Evolutionary conservation across 2,888 invertebrate species (phyloP), one percentile per base, ranked within the genome.

Genomic region (Morpho achilles): DNA sequence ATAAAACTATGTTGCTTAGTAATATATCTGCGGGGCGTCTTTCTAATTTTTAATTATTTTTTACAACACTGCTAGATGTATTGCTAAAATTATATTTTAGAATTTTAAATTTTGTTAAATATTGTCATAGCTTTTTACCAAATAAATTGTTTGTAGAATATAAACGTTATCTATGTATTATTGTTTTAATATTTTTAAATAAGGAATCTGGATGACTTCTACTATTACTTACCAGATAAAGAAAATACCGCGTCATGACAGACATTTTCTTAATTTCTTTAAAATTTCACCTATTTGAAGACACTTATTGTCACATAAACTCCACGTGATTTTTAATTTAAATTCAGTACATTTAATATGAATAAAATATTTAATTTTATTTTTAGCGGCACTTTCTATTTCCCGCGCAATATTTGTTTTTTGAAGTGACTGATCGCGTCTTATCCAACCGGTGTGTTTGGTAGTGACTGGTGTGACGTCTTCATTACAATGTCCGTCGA

Each of bases 211-310:
- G 8, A 51, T 16, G 22, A 39, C 39, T 7, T 51, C 7, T 32
- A 32, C 32, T 41, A 53, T 8, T 5, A 53, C 67, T 67, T 59
- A 67, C 67, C 67, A 66, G 60, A 60, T 66, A 61, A 50, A 67
- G 43, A 22, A 67, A 58, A 64, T 56, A 63, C 53, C 62, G 62
- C 60, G 60, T 59, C 60, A 62, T 60, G 40, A 43, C 43, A 16
- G 53, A 59, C 60, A 60, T 64, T 52, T 57, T 58, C 42, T 45
- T 41, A 54, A 54, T 47, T 52, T 47, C 45, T 46, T 48, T 58
- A 53, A 46, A 47, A 44, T 41, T 23, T 32, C 54, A 54, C 48
- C 8, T 22, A 48, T 22, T 7, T 7, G 41, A 42, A 42, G 22
- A 42, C 48, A 54, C 53, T 47, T 47, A 42, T 42, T 48, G 10